phyloP scores from a whole-genome alignment of 2,797 vertebrate species.

The Hapalemur alaotrensis region DNA sequence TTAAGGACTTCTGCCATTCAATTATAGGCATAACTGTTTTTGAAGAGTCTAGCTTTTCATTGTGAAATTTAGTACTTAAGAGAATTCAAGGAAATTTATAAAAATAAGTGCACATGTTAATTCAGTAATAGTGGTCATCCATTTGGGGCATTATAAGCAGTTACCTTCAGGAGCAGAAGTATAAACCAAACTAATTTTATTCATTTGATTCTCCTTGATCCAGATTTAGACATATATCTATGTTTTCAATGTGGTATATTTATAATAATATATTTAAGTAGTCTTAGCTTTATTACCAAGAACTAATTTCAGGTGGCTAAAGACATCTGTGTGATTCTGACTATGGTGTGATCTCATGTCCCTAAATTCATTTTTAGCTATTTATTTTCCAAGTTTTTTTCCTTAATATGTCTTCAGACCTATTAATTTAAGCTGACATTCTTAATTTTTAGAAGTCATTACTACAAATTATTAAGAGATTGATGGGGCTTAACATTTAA shows the following conservation, averaged over 20 bases:
- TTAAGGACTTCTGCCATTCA: constrained; percentile 2
- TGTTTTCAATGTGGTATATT: constrained; percentile 5
- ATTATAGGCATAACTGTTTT: neutral
- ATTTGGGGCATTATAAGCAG: neutral
- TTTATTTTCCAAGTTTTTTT: neutral
- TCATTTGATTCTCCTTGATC: constrained; percentile 21
- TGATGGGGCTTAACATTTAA: neutral
- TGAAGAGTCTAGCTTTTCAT: neutral
- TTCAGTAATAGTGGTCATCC: neutral
- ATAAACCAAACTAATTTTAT: neutral
- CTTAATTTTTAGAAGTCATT: neutral
- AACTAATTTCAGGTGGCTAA: neutral
- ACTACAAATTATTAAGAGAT: neutral
- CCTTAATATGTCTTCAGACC: neutral
- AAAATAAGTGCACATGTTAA: neutral
- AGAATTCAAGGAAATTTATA: constrained; percentile 30
- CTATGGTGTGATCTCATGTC: neutral
- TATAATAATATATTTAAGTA: constrained; percentile 13
- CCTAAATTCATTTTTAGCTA: neutral
- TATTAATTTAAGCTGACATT: constrained; percentile 14
- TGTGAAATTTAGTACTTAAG: constrained; percentile 17
- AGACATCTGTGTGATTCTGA: neutral
- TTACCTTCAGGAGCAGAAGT: constrained; percentile 35
- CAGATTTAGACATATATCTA: neutral
- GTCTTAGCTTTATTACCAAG: neutral